These are phyloP conservation scores for Emmelina monodactyla DNA, from an alignment of 2,888 invertebrate genomes.

Conservation along the genomic window DNA sequence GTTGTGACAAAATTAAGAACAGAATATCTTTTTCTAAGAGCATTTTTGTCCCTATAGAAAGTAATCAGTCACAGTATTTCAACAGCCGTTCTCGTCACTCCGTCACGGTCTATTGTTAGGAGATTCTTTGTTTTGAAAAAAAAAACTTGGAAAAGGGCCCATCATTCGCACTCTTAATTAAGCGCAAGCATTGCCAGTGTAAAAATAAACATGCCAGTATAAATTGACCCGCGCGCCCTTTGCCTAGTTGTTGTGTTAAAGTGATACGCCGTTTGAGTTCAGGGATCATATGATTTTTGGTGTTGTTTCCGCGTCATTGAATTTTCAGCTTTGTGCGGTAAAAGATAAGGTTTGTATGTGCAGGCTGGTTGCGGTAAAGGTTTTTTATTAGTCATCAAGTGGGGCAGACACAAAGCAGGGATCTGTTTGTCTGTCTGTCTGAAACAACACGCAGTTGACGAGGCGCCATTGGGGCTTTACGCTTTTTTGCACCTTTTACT, in stretches of 20 bases:
- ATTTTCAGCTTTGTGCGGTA: not conserved
- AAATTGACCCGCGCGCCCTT: constrained; percentile 23
- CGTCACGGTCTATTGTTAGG: constrained; percentile 6
- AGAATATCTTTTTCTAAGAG: too few species aligned
- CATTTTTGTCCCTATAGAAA: not conserved
- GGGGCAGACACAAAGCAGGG: constrained; percentile 36
- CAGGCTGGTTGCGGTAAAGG: constrained; percentile 13
- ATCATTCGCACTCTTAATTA: constrained; percentile 59
- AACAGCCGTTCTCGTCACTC: not conserved
- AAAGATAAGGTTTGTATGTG: not conserved
- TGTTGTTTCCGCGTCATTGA: not conserved
- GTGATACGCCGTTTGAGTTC: constrained; percentile 7
- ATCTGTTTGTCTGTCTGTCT: constrained; percentile 51
- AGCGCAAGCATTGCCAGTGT: constrained; percentile 30
- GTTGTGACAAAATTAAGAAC: too few species aligned
- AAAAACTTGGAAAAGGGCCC: constrained; percentile 35
- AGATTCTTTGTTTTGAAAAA: constrained; percentile 32
- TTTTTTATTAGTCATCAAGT: constrained; percentile 46
- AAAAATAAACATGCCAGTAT: constrained; percentile 40
- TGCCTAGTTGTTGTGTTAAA: constrained; percentile 2
- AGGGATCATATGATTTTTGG: constrained; percentile 24
- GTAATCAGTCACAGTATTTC: constrained; percentile 5
- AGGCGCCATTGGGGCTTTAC: constrained; percentile 37
- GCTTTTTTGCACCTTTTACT: too few species aligned
- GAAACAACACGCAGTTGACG: constrained; percentile 51